A percentile compares a stretch with the other conserved stretches of the same genome.
phyloP scores from a whole-genome alignment of 2,113 vertebrate species.

The Otus sunia region DNA sequence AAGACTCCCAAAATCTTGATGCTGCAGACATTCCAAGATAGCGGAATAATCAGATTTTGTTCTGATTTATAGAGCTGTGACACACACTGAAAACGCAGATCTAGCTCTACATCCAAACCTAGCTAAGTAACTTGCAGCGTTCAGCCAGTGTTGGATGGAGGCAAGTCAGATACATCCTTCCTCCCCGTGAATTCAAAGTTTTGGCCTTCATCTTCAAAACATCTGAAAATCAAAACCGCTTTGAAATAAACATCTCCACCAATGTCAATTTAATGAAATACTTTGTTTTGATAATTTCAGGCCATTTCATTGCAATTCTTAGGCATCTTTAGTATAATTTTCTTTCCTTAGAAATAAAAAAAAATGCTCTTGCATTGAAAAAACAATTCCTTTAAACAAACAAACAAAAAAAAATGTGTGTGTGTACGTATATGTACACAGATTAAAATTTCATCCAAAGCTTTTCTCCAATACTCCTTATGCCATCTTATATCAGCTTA shows the following conservation, averaged over 20 bases:
- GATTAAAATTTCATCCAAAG: background rate
- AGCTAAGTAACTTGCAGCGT: background rate
- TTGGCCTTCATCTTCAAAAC: background rate
- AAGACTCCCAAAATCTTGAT: background rate
- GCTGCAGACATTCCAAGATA: background rate
- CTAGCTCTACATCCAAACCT: background rate
- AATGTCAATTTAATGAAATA: background rate
- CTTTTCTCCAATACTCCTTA: background rate
- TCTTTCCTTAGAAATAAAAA: background rate
- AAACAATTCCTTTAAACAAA: background rate
- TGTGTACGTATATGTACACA: background rate
- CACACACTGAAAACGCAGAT: background rate
- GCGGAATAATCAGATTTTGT: background rate
- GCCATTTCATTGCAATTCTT: background rate
- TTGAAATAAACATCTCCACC: background rate
- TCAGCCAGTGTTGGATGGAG: background rate
- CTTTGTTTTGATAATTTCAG: background rate
- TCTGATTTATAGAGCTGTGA: background rate
- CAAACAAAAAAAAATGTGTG: background rate
- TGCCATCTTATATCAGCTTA: background rate
- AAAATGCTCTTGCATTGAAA: background rate
- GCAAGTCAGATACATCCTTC: background rate
- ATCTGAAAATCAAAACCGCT: background rate
- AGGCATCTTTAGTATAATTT: background rate
- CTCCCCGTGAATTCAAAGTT: background rate